Percentiles rank a stretch among this genome's conserved stretches.
These are phyloP conservation scores for Scaptomyza pallida DNA, from an alignment of 1,140 invertebrate genomes.

Conservation along the genomic window DNA sequence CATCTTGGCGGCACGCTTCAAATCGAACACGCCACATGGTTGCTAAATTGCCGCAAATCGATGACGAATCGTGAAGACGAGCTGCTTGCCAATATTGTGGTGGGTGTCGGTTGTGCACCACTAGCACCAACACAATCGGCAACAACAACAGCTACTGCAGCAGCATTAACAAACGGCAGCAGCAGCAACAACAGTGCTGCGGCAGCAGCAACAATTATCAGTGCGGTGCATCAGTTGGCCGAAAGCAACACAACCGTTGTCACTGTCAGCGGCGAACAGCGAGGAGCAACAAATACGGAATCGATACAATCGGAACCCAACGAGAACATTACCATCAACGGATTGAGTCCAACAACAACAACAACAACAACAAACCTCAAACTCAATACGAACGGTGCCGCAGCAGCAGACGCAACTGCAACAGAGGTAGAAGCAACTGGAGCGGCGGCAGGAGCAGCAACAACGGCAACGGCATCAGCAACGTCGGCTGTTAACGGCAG, in stretches of 20 bases:
- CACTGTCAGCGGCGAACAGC: constrained; percentile 57
- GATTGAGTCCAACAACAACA: constrained; percentile 61
- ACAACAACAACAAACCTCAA: constrained; percentile 10
- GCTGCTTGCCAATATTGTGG: constrained; percentile 83
- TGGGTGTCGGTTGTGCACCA: constrained; percentile 28
- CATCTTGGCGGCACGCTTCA: constrained; percentile 94
- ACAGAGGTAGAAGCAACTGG: constrained; percentile 22
- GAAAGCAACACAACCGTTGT: constrained; percentile 72
- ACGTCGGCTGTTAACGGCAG: constrained; percentile 66
- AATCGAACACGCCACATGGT: constrained; percentile 95
- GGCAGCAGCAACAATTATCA: constrained; percentile 55
- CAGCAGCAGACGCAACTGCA: background rate
- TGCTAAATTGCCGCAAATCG: constrained; percentile 86
- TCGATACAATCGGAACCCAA: constrained; percentile 56
- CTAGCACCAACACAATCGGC: constrained; percentile 24
- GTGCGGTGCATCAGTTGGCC: constrained; percentile 61
- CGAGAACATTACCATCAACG: constrained; percentile 82
- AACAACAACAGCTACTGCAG: constrained; percentile 7
- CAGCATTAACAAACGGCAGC: background rate
- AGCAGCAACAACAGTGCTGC: constrained; percentile 22
- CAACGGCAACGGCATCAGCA: constrained; percentile 61
- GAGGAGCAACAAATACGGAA: constrained; percentile 17
- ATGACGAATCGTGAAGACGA: constrained; percentile 86
- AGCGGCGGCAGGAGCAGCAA: constrained; percentile 11
- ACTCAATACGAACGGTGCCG: constrained; percentile 35